phyloP scores from a whole-genome alignment of 2,888 invertebrate genomes.

The Belgica antarctica region DNA sequence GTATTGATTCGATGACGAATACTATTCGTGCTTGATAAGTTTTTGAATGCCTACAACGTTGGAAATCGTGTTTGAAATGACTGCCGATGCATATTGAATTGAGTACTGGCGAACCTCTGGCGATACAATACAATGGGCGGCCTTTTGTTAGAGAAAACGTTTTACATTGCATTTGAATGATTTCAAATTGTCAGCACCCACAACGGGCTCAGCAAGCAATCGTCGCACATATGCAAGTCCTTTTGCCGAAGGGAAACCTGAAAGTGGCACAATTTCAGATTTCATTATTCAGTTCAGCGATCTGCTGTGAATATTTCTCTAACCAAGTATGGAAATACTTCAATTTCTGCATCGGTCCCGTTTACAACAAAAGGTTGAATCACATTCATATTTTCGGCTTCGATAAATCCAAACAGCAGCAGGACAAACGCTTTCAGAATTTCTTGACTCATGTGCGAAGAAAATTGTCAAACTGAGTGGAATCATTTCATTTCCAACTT shows the following conservation, averaged over 20 bases:
- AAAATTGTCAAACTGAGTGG: slow-evolving; percentile 10
- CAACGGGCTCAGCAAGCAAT: slow-evolving; percentile 45
- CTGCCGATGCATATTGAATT: slow-evolving; percentile 32
- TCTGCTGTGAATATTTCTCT: no score
- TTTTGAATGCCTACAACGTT: not conserved
- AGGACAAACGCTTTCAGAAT: not conserved
- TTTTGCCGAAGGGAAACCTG: slow-evolving; percentile 46
- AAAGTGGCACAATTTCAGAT: slow-evolving; percentile 32
- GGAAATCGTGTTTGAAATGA: slow-evolving; percentile 36
- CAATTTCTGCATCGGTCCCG: slow-evolving; percentile 4
- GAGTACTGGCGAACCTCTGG: slow-evolving; percentile 1
- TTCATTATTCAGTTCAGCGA: not conserved
- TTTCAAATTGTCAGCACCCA: slow-evolving; percentile 46
- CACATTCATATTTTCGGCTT: slow-evolving; percentile 1
- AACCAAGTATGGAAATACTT: slow-evolving; percentile 4
- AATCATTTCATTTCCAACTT: slow-evolving; percentile 23
- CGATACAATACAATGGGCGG: slow-evolving; percentile 16
- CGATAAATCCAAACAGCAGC: not conserved
- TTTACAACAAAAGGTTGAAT: slow-evolving; percentile 4
- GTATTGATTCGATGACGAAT: not conserved
- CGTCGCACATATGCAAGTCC: slow-evolving; percentile 46
- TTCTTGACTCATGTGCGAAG: not conserved
- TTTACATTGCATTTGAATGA: slow-evolving; percentile 31
- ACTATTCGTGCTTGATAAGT: slow-evolving; percentile 1
- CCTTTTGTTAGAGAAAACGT: slow-evolving; percentile 24